Percentiles rank a stretch among this genome's conserved stretches.
Evolutionary conservation across 2,113 vertebrate genomes (phyloP).

Genomic region (Capreolus pygargus): DNA sequence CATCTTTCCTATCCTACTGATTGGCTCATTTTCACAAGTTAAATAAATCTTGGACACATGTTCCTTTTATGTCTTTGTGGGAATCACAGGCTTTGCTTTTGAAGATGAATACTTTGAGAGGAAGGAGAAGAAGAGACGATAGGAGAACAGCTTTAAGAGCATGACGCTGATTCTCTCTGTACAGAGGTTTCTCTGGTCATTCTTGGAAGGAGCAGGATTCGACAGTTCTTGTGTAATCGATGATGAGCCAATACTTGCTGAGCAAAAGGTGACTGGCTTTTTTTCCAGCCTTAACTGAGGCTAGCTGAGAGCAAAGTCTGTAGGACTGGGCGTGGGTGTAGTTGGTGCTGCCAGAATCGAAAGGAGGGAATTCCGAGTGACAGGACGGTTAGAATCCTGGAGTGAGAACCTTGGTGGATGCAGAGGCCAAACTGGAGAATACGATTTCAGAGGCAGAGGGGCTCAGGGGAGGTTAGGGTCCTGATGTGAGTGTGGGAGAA

Average conservation of each 20-base stretch:
- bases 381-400: neutral
- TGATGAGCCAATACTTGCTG: neutral
- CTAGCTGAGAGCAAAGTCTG: neutral
- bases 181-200: neutral
- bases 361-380: neutral
- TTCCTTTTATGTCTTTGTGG: neutral
- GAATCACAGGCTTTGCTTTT: neutral
- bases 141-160: neutral
- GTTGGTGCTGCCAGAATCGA: too few relatives aligned
- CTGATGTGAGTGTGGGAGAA: too few relatives aligned
- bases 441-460: neutral
- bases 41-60: neutral
- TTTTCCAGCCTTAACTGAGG: neutral
- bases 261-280: neutral
- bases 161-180: neutral
- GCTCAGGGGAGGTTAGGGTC: neutral
- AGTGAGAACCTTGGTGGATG: neutral
- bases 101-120: neutral
- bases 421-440: neutral
- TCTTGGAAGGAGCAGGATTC: neutral
- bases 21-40: neutral
- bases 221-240: neutral
- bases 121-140: neutral
- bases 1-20: neutral
- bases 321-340: neutral